phyloP scores from a whole-genome alignment of 2,797 vertebrate genomes.

The Hippoglossus hippoglossus region DNA sequence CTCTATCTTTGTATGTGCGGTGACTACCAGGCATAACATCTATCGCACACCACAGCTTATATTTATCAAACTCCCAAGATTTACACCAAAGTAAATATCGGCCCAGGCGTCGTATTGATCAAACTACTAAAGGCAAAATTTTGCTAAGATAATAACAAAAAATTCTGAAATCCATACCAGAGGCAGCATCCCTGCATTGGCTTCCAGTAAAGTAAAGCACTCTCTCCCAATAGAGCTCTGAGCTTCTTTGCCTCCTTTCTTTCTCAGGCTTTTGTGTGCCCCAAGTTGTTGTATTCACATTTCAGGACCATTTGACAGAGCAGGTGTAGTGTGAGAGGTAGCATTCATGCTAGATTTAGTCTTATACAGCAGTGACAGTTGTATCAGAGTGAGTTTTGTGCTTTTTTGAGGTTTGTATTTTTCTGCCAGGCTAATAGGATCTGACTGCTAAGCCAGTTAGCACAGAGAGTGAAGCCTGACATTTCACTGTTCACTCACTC shows the following conservation, averaged over 20 bases:
- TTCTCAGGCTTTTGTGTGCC: no score
- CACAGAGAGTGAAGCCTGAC: conserved; percentile 8
- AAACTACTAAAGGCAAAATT: not conserved
- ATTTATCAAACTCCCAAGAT: no score
- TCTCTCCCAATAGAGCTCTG: no score
- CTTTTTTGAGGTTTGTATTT: no score
- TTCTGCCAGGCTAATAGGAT: conserved; percentile 54
- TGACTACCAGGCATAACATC: not conserved
- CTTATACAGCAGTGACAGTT: no score
- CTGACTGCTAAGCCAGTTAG: conserved; percentile 51
- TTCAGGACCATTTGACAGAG: not conserved
- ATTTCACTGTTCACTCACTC: not conserved
- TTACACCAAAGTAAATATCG: not conserved
- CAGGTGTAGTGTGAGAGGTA: conserved; percentile 2
- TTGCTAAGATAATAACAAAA: not conserved
- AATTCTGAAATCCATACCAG: no score
- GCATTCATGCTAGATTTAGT: no score
- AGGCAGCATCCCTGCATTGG: no score
- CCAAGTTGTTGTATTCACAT: no score
- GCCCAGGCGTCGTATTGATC: not conserved
- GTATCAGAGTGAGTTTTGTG: no score
- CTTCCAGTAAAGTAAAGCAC: no score
- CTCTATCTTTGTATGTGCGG: not conserved
- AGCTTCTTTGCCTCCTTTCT: no score
- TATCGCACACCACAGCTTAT: not conserved